Base-by-base conservation (phyloP, 2,113 vertebrate species). In the Poeciliopsis occidentalis region DNA sequence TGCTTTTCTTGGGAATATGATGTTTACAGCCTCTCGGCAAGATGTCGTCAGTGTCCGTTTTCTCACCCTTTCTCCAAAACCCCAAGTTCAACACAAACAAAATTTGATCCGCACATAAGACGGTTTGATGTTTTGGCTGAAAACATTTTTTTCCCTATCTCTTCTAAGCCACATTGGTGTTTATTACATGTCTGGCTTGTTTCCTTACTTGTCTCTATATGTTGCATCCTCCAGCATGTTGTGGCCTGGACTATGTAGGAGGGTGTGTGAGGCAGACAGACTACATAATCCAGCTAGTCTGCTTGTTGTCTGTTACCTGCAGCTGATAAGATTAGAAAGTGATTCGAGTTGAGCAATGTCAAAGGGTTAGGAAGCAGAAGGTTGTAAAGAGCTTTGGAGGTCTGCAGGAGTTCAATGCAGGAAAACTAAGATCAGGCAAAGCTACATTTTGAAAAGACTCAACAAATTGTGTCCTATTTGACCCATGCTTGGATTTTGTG, bases 281-380 rank as follows among this genome's bases (percentile, higher is more conserved):
- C 30, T 10, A 64, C 8, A 32, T 90, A 91, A 93, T 93, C 88
- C 84, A 81, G 29, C 80, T 83, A 26, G 75, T 84, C 82, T 88
- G 84, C 75, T 88, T 91, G 85, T 83, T 88, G 87, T 88, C 69
- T 86, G 84, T 93, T 90, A 87, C 64, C 78, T 83, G 37, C 78
- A 78, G 78, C 83, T 15, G 60, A 80, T 87, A 51, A 92, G 89
- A 89, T 92, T 89, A 90, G 82, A 83, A 73, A 81, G 60, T 67
- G 80, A 79, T 80, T 76, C 87, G 54, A 85, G 78, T 54, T 71
- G 32, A 30, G 86, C 80, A 78, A 75, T 27, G 69, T 82, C 69
- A 75, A 37, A 63, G 31, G 64, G 19, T 60, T 64, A 68, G 37
- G 17, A 65, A 72, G 29, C 61, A 30, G 67, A 31, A 73, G 64